Base-by-base conservation (phyloP, 2,797 vertebrate species). In the Sparus aurata region DNA sequence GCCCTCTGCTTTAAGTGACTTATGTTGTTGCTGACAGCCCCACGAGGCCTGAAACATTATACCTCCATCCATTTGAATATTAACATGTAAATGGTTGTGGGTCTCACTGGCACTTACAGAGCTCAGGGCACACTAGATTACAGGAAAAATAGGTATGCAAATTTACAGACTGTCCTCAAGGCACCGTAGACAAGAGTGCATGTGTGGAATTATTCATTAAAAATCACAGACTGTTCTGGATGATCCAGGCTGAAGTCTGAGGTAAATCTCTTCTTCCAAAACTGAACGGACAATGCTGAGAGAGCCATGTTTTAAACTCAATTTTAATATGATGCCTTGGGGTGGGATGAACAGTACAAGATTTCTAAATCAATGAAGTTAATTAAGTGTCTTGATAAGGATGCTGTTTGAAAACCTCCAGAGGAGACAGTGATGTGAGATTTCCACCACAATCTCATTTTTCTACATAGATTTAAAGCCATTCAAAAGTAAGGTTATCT, bases 131-230 rank as follows among this genome's bases (percentile, higher is more conserved):
- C 57, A 82, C 61, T 72, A 75, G 77, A 80, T 79, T 81, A 83
- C 80, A 70, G 55, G 63, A 69, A 76, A 86, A 83, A 82, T 80
- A 52, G 53, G 52, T 82, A 77, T 84, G 79, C 69, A 87, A 58
- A 91, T 89, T 34, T 34, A 34, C 30, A 34, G 30, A 34, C 30
- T 34, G 30, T 7, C 30, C 30, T 34, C 30, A 34, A 34, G 30
- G 30, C 30, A 34, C 30, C 30, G 6, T 34, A 34, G 30, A 34
- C 30, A 34, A 69, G 75, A 69, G 57, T 54, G 69, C 57, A 65
- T 69, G 70, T 79, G 68, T 85, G 82, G 88, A 88, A 92, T 91
- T 82, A 87, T 91, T 91, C 69, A 89, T 91, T 80, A 76, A 69
- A 79, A 69, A 74, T 72, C 47, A 59, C 66, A 68, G 79, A 79